Evolutionary conservation across 92 coral and sea anemone species (phyloP).

Genomic region (Siderastrea siderea): DNA sequence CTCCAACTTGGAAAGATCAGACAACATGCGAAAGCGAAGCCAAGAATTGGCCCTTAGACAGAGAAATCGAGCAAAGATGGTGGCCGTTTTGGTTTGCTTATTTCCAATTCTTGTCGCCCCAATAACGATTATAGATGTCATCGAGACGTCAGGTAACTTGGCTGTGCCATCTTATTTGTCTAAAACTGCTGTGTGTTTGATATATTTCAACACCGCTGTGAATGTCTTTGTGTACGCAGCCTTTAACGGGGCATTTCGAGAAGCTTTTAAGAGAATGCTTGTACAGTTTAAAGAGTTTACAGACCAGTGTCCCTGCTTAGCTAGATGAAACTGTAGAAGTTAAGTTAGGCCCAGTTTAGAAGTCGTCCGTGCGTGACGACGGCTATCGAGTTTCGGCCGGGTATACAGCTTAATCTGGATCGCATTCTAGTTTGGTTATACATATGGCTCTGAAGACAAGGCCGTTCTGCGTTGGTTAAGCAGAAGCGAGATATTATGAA

Average conservation of each 20-base stretch:
- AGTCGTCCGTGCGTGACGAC: too few species aligned
- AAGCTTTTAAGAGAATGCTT: conserved; percentile 40
- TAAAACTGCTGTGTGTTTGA: conserved; percentile 61
- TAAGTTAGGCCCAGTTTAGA: neutral
- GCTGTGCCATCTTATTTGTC: conserved; percentile 37
- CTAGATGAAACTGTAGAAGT: neutral
- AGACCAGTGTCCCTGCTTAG: neutral
- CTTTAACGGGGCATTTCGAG: conserved; percentile 66
- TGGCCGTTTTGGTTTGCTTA: conserved; percentile 51
- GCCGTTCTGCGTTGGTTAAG: too few species aligned
- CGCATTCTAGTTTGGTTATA: too few species aligned
- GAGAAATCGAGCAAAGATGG: conserved; percentile 65
- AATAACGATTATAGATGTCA: conserved; percentile 65
- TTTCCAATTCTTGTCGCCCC: conserved; percentile 70
- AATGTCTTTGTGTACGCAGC: conserved; percentile 76
- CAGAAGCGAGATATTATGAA: too few species aligned
- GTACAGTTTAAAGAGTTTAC: neutral
- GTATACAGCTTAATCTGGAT: too few species aligned
- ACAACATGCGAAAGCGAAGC: neutral
- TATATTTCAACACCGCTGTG: conserved; percentile 62
- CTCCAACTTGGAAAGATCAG: conserved; percentile 16
- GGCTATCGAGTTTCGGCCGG: too few species aligned
- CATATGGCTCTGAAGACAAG: too few species aligned
- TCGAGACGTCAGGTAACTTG: conserved; percentile 21
- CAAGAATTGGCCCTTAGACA: neutral